Conservation (phyloP, 2,797 vertebrate genomes). For the Coreius guichenoti region DNA sequence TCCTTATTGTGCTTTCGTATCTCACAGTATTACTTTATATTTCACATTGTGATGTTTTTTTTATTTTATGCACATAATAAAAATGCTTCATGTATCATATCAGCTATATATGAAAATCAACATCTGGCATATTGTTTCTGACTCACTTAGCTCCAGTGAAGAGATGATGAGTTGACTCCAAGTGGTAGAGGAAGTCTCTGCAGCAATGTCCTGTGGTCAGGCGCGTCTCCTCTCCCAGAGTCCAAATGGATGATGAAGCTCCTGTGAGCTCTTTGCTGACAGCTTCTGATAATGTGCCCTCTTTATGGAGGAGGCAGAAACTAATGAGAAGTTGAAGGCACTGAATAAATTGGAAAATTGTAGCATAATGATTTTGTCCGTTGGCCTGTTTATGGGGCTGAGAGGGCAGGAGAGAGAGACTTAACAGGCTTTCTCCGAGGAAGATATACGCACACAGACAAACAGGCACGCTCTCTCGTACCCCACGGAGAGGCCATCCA, state of each 20-base stretch:
- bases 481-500: conserved; percentile 26
- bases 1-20: not conserved
- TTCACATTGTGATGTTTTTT: not conserved
- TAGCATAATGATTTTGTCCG: conserved; percentile 65
- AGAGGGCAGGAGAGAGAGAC: conserved; percentile 31
- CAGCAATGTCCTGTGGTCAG: conserved; percentile 47
- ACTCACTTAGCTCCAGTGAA: conserved; percentile 41
- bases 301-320: conserved; percentile 53
- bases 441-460: conserved; percentile 25
- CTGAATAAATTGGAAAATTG: conserved; percentile 68
- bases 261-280: conserved; percentile 56
- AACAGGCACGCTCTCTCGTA: not conserved
- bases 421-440: conserved; percentile 46
- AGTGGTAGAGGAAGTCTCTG: conserved; percentile 18
- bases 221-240: conserved; percentile 15
- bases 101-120: not conserved
- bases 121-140: not conserved
- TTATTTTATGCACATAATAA: not conserved
- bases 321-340: conserved; percentile 67
- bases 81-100: not conserved
- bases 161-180: conserved; percentile 40
- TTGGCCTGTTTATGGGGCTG: conserved; percentile 58
- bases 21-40: not conserved
- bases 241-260: conserved; percentile 50
- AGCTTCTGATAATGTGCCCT: conserved; percentile 59